Evolutionary conservation across 64 coral and sea anemone species (phyloP).

Genomic region (Pocillopora damicornis): DNA sequence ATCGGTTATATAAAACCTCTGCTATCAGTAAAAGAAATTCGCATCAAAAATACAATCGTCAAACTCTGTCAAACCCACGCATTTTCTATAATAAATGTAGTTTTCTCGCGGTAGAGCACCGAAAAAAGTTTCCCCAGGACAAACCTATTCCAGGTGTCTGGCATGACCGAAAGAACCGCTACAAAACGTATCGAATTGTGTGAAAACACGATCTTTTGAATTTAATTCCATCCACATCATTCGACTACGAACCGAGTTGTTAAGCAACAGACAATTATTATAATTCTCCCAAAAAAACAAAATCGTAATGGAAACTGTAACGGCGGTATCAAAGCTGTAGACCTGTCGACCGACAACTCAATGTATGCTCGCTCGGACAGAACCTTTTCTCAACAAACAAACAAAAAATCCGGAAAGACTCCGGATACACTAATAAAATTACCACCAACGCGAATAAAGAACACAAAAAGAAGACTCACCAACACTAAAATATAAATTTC

Average conservation of each 20-base stretch:
- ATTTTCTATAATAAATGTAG: not conserved
- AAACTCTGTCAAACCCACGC: not conserved
- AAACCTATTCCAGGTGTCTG: constrained; percentile 18
- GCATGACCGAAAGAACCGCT: constrained; percentile 18
- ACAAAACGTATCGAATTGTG: constrained; percentile 8
- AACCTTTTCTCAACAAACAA: constrained; percentile 12
- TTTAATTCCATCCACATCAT: not conserved
- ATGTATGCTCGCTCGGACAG: not conserved
- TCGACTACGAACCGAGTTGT: not conserved
- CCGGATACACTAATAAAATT: constrained; percentile 23
- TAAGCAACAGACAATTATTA: constrained; percentile 34
- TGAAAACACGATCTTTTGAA: not conserved
- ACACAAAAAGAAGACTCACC: constrained; percentile 20
- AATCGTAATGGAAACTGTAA: constrained; percentile 29
- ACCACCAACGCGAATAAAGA: not conserved
- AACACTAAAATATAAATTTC: constrained; percentile 50
- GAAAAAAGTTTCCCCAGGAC: not conserved
- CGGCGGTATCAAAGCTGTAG: not conserved
- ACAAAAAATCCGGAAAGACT: constrained; percentile 2
- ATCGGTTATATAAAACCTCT: not conserved
- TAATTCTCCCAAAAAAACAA: constrained; percentile 6
- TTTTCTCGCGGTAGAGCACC: not conserved
- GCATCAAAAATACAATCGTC: not conserved
- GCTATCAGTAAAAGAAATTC: not conserved
- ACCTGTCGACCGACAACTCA: not conserved